Conservation (phyloP, 2,113 vertebrate species). For the Platysternon megacephalum region DNA sequence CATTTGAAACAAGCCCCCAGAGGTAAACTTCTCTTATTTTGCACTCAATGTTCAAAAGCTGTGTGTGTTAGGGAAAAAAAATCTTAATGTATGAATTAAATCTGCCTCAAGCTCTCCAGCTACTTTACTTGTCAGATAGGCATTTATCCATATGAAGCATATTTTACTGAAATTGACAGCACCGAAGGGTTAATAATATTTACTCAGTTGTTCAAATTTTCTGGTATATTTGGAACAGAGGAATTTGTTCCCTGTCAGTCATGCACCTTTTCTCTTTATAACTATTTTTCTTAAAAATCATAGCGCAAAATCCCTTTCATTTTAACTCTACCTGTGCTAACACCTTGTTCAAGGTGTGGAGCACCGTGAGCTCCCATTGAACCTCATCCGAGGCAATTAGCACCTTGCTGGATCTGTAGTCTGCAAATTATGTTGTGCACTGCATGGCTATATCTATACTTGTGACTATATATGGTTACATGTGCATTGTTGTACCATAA, state of each 20-base stretch:
- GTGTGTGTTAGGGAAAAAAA: neutral
- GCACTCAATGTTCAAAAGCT: neutral
- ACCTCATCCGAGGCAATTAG: neutral
- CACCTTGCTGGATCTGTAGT: neutral
- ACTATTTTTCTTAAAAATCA: neutral
- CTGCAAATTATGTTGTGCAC: neutral
- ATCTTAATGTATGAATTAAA: neutral
- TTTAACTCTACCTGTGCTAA: neutral
- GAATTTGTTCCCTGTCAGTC: neutral
- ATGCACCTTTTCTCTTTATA: neutral
- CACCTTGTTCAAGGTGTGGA: neutral
- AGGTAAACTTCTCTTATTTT: neutral
- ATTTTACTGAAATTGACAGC: neutral
- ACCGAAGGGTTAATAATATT: neutral
- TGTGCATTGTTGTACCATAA: neutral
- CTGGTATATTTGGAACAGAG: accelerated
- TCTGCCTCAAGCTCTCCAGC: neutral
- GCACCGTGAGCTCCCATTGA: neutral
- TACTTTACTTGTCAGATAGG: neutral
- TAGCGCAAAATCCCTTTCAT: neutral
- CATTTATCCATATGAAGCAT: neutral
- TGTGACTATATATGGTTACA: neutral
- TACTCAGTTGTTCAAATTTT: neutral
- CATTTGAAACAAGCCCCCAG: neutral
- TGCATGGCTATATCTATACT: neutral